Base-by-base conservation (phyloP, 2,888 invertebrate genomes). In the Hipparchia sbordonii region DNA sequence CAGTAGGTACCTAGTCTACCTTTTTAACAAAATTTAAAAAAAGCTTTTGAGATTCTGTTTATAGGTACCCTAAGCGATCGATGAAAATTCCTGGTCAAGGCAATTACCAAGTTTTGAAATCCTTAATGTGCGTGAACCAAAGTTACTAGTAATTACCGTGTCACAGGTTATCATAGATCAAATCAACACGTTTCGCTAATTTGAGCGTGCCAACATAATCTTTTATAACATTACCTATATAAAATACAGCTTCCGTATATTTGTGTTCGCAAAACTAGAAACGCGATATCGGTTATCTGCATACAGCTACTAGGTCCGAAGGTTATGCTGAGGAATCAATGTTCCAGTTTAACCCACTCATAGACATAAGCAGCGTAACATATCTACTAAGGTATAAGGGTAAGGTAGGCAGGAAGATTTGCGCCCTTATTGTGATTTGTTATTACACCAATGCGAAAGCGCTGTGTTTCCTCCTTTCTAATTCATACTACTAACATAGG, bases 361-460 rank as follows among this genome's bases (percentile, higher is more conserved):
- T 12, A 6, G 23, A 23, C 23, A n/a, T n/a, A 23, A 39, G 39
- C 12, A 60, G 60, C 39, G 8, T 12, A 9, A 13, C 1, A 4
- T 1, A 46, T n/a, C 13, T 65, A 10, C 6, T 52, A 65, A 65
- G 65, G 52, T 33, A 12, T n/a, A n/a, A n/a, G n/a, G n/a, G n/a
- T n/a, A n/a, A n/a, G n/a, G n/a, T n/a, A n/a, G n/a, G n/a, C n/a
- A n/a, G n/a, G 10, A 65, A 65, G 23, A 52, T 52, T 65, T 51
- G 13, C 52, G 52, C 65, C 65, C 52, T 52, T 33, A 52, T 23
- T 52, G 65, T 33, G 65, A 52, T 65, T 39, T 65, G 65, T 52
- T 52, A 65, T 39, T 52, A 65, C 65, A 65, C 39, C 10, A 65
- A 65, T 39, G 65, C 65, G 52, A 2, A 52, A 65, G 23, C 65